Percentiles rank a stretch among this genome's conserved stretches.
These are phyloP conservation scores for Dipodomys ordii DNA, from an alignment of 2,113 vertebrate species.

Conservation along the genomic window DNA sequence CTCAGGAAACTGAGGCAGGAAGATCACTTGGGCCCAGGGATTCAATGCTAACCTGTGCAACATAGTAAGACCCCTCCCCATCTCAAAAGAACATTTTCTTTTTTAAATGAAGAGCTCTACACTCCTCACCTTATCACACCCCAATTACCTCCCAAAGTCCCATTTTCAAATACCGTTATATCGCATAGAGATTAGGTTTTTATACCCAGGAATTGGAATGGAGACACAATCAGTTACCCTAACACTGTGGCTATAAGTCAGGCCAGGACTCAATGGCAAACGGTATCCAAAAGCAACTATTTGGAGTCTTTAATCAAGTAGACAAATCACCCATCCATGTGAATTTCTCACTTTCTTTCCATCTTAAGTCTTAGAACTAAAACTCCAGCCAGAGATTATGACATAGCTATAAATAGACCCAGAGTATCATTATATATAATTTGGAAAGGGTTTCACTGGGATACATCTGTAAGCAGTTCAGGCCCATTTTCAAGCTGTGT, in stretches of 20 bases:
- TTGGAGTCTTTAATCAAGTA: constrained; percentile 64
- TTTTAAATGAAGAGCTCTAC: not conserved
- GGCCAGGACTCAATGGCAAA: not conserved
- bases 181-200: not conserved
- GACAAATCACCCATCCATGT: constrained; percentile 41
- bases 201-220: not conserved
- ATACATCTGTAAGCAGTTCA: constrained; percentile 79
- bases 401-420: constrained; percentile 77
- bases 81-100: not conserved
- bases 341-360: constrained; percentile 71
- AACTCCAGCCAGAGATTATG: constrained; percentile 74
- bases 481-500: constrained; percentile 82
- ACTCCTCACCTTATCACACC: not conserved
- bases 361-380: constrained; percentile 62
- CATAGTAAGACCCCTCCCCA: not conserved
- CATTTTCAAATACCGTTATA: not conserved
- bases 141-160: not conserved
- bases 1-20: not conserved
- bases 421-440: constrained; percentile 81
- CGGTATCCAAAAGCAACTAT: not conserved
- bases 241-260: not conserved
- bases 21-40: not conserved
- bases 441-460: constrained; percentile 76
- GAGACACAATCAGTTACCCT: not conserved
- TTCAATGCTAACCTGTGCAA: not conserved